Evolutionary conservation across 2,113 vertebrate genomes (phyloP).

Genomic region (Hemiscyllium ocellatum): DNA sequence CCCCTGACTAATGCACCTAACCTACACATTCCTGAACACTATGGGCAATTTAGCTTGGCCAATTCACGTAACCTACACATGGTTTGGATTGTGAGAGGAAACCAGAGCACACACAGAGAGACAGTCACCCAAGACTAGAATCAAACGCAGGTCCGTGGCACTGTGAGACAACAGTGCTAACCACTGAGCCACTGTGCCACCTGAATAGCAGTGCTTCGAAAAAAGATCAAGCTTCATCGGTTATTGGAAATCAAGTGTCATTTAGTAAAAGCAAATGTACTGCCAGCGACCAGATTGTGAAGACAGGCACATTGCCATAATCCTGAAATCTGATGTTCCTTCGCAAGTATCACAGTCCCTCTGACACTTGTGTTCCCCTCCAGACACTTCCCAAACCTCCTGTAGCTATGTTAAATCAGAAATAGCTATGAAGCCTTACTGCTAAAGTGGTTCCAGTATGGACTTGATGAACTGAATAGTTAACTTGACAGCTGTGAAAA

Average conservation of each 20-base stretch:
- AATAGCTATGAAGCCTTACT: neutral
- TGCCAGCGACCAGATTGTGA: neutral
- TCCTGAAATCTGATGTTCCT: conserved; percentile 7
- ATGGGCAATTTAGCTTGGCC: no score
- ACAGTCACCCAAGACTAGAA: no score
- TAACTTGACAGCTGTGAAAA: neutral
- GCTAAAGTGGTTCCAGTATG: neutral
- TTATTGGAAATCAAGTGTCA: conserved; percentile 16
- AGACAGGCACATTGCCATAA: neutral
- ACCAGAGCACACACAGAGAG: no score
- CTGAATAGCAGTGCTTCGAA: neutral
- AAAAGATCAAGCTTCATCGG: conserved; percentile 11
- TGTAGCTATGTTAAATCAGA: neutral
- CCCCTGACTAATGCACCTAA: no score
- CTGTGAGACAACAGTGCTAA: no score
- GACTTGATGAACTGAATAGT: neutral
- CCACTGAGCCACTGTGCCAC: no score
- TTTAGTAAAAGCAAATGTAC: neutral
- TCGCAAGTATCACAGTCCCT: neutral
- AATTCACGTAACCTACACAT: no score
- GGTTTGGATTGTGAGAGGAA: no score
- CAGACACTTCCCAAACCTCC: no score
- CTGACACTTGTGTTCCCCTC: neutral
- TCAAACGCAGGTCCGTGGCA: no score
- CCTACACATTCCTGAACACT: no score